A percentile compares a stretch with the other conserved stretches of the same genome.
Conservation (phyloP, 2,113 vertebrate species). For the Dromas ardeola region DNA sequence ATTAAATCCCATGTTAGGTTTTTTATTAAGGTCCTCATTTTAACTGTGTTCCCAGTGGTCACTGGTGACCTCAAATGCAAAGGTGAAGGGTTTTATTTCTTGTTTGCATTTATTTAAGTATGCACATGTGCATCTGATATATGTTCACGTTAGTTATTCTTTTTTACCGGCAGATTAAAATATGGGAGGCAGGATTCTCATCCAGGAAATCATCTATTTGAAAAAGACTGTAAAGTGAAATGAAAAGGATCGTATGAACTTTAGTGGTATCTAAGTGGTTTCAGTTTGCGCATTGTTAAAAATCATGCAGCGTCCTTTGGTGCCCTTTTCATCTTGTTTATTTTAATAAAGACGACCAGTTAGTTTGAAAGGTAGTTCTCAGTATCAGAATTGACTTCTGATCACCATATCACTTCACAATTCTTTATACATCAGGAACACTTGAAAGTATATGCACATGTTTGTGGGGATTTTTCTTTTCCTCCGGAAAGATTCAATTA, state of each 20-base stretch:
- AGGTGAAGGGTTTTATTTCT: constrained; percentile 33
- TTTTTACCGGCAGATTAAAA: constrained; percentile 35
- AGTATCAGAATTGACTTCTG: constrained; percentile 19
- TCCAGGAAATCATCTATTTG: constrained; percentile 25
- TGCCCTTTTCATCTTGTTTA: background rate
- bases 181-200: constrained; percentile 21
- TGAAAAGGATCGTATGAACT: constrained; percentile 12
- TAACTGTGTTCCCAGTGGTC: background rate
- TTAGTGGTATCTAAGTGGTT: constrained; percentile 34
- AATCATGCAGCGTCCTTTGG: background rate
- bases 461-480: constrained; percentile 36
- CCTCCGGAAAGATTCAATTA: background rate
- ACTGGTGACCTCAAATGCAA: background rate
- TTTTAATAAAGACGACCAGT: constrained; percentile 14
- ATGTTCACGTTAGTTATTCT: background rate
- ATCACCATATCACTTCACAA: constrained; percentile 9
- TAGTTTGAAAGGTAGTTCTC: constrained; percentile 17
- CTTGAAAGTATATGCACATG: constrained; percentile 5
- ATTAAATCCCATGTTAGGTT: background rate
- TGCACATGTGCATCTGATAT: constrained; percentile 15
- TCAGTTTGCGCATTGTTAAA: constrained; percentile 1
- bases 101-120: constrained; percentile 3
- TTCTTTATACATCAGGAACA: background rate
- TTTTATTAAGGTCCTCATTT: background rate
- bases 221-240: background rate